Evolutionary conservation across 2,113 vertebrate genomes (phyloP), one percentile per base, ranked within the genome.

Genomic region (Pomatostomus ruficeps): DNA sequence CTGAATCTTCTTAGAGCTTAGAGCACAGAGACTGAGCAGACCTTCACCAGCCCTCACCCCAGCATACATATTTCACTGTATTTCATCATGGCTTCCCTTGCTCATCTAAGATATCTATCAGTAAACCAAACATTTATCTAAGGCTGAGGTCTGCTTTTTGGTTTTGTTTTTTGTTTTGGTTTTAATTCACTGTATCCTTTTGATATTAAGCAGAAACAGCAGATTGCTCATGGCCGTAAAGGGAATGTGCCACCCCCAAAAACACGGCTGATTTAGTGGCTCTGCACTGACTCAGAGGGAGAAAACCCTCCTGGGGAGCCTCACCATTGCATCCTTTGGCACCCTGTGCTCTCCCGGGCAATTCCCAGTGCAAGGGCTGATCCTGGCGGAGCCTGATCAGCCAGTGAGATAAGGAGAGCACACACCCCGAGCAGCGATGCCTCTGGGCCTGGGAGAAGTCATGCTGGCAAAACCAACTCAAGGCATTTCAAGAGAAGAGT

Each of bases 81-180:
- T 73, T 79, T 74, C 76, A 63, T 51, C 61, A 57, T 11, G 24
- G 61, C 38, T 87, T 68, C 52, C 26, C 21, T 68, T 76, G 63
- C 46, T 93, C 91, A 59, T 84, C 82, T 65, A 84, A 76, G 72
- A 72, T 72, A 79, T 28, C 7, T 63, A 79, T 66, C 82, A 55
- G 78, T 33, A 96, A 89, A 89, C 66, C 31, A 89, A 93, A 71
- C 40, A 74, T 85, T 89, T 88, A 76, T 57, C 82, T 85, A 88
- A 91, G 58, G 33, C 28, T 4, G 58, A 91, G 40, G 63, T 40
- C 62, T 96, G 54, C 67, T 90, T 75, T 81, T 63, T 40, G 23
- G 31, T 7, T 54, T 73, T 85, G 42, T 22, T 78, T 70, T 62
- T 78, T 62, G 12, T 6, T 92, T 89, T 87, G 40, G 14, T 72